phyloP scores from a whole-genome alignment of 2,113 vertebrate genomes.

The Epinephelus fuscoguttatus region DNA sequence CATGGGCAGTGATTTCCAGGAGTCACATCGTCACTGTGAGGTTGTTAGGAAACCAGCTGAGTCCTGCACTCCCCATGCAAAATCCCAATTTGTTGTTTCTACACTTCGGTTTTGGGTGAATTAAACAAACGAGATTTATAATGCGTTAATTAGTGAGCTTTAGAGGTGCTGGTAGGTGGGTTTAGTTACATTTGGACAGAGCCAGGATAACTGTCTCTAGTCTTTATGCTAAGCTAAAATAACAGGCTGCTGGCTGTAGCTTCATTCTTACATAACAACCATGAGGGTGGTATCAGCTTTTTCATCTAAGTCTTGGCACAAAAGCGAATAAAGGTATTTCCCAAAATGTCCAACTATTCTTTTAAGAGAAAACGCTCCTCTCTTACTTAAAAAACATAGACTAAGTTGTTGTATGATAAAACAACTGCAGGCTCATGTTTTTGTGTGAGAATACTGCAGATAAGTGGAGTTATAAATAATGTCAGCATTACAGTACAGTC shows the following conservation, averaged over 20 bases:
- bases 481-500: not conserved
- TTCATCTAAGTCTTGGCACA: not conserved
- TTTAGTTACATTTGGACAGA: too few species aligned
- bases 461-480: constrained; percentile 7
- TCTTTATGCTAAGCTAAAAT: not conserved
- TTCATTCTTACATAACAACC: not conserved
- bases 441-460: constrained; percentile 1
- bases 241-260: not conserved
- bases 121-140: too few species aligned
- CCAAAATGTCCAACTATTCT: not conserved
- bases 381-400: not conserved
- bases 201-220: too few species aligned
- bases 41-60: too few species aligned
- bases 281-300: not conserved
- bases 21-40: too few species aligned
- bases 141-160: not conserved
- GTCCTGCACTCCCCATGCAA: too few species aligned
- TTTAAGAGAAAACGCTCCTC: not conserved
- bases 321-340: not conserved
- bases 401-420: not conserved
- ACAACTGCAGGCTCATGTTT: not conserved
- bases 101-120: too few species aligned
- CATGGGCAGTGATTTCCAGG: too few species aligned
- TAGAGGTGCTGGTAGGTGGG: not conserved
- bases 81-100: too few species aligned